Evolutionary conservation across 2,888 invertebrate species (phyloP).

Genomic region (Drosophila siamana): DNA sequence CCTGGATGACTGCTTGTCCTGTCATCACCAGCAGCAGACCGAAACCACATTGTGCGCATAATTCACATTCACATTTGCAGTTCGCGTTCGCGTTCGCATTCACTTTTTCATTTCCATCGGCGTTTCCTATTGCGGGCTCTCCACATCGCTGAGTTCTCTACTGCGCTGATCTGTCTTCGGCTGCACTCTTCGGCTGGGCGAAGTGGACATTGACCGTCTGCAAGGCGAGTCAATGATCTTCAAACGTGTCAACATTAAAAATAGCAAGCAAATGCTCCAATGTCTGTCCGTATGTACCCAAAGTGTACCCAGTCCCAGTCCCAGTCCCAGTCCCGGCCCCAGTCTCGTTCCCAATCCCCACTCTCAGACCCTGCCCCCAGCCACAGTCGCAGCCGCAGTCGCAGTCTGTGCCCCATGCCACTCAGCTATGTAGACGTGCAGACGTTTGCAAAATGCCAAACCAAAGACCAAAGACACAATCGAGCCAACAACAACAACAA

Average conservation of each 20-base stretch:
- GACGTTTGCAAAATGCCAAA: constrained; percentile 78
- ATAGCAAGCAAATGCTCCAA: constrained; percentile 74
- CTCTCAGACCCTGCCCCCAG: constrained; percentile 19
- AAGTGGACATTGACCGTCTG: constrained; percentile 79
- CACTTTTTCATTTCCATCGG: constrained; percentile 32
- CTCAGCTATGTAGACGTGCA: constrained; percentile 76
- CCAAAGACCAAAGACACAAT: constrained; percentile 73
- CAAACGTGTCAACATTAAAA: constrained; percentile 81
- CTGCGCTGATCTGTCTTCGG: constrained; percentile 30
- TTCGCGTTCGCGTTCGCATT: too few relatives aligned
- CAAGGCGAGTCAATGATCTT: constrained; percentile 76
- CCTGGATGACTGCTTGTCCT: constrained; percentile 34
- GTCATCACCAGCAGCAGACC: constrained; percentile 58
- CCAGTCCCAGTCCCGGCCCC: constrained; percentile 11
- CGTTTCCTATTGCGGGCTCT: constrained; percentile 33
- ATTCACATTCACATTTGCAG: constrained; percentile 60
- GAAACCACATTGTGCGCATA: constrained; percentile 65
- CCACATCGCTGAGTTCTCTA: background rate
- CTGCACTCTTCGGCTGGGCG: constrained; percentile 44
- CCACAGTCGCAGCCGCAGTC: constrained; percentile 35
- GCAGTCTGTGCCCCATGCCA: constrained; percentile 47
- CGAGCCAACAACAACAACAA: constrained; percentile 46
- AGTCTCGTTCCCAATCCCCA: constrained; percentile 20
- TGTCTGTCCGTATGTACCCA: constrained; percentile 25
- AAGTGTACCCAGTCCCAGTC: constrained; percentile 21